A percentile compares a stretch with the other conserved stretches of the same genome.
Evolutionary conservation across 2,797 vertebrate species (phyloP).

Genomic region (Neomorphus geoffroyi): DNA sequence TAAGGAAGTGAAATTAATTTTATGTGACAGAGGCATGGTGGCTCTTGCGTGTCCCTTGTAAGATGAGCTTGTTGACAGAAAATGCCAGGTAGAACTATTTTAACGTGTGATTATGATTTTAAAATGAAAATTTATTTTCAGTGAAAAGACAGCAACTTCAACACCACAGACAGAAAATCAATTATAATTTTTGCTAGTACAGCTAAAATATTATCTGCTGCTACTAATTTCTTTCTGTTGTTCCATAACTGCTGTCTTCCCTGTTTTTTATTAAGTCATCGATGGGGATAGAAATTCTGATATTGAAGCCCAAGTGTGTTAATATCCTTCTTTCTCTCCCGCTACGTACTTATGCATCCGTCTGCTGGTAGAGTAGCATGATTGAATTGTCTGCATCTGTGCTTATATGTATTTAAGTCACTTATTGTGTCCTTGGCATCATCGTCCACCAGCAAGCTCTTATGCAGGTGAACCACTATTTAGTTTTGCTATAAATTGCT

Average conservation of each 20-base stretch:
- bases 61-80: constrained; percentile 5
- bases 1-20: background rate
- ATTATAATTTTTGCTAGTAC: constrained; percentile 45
- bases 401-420: background rate
- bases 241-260: constrained; percentile 6
- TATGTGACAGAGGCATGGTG: background rate
- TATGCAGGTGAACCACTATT: background rate
- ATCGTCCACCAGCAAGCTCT: background rate
- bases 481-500: background rate
- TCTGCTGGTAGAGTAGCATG: background rate
- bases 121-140: constrained; percentile 49
- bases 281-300: background rate
- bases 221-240: constrained; percentile 48
- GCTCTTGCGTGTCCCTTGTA: background rate
- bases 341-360: background rate
- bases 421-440: background rate
- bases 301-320: background rate
- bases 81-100: background rate
- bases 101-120: background rate
- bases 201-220: constrained; percentile 57
- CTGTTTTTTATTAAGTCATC: background rate
- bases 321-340: background rate
- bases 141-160: constrained; percentile 39
- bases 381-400: background rate
- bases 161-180: constrained; percentile 65